These are phyloP conservation scores for Daboia siamensis DNA, from an alignment of 2,113 vertebrate species.

Conservation along the genomic window DNA sequence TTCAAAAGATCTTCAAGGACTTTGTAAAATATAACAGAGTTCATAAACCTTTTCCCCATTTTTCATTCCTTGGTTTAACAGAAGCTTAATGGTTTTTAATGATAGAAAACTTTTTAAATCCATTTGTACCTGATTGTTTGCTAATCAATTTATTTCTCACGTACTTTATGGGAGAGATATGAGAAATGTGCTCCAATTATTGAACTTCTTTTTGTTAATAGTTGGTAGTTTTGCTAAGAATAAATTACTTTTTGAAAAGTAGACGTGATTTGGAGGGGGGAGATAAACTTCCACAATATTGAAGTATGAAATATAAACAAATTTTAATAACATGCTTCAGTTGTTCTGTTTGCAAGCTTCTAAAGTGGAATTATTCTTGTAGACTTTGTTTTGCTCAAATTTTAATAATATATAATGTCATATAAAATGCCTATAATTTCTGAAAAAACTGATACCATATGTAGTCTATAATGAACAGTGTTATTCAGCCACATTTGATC, in stretches of 20 bases:
- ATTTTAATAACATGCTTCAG: conserved; percentile 27
- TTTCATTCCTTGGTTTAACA: conserved; percentile 1
- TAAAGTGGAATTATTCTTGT: background rate
- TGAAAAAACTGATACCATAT: background rate
- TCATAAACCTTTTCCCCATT: background rate
- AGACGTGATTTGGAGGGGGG: background rate
- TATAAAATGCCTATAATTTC: background rate
- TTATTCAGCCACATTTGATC: background rate
- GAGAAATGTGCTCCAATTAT: background rate
- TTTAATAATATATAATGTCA: background rate
- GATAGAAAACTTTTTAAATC: background rate
- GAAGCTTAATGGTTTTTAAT: background rate
- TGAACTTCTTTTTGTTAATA: conserved; percentile 31
- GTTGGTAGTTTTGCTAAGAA: conserved; percentile 13
- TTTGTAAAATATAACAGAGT: background rate
- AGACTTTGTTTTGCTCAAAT: conserved; percentile 12
- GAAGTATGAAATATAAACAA: conserved; percentile 25
- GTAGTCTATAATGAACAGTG: background rate
- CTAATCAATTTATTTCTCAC: background rate
- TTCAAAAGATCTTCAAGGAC: background rate
- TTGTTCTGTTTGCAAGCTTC: conserved; percentile 1
- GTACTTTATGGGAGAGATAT: conserved; percentile 12
- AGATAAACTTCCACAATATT: background rate
- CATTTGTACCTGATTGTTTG: background rate
- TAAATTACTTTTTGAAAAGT: conserved; percentile 9